phyloP scores from a whole-genome alignment of 2,888 invertebrate species.

The Macrophya alboannulata region DNA sequence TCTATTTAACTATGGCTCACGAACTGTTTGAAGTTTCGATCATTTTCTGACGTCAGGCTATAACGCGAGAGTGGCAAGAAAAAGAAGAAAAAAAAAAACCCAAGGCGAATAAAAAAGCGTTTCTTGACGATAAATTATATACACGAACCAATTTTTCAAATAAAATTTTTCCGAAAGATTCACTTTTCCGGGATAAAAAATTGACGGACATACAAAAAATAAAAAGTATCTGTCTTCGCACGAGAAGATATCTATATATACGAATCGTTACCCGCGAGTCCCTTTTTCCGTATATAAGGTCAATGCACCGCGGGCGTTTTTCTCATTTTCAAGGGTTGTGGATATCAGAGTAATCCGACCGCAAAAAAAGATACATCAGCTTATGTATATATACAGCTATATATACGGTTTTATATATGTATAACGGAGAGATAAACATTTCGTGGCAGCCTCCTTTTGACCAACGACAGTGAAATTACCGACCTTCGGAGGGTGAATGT shows the following conservation, averaged over 20 bases:
- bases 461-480: background rate
- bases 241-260: background rate
- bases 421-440: background rate
- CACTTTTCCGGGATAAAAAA: background rate
- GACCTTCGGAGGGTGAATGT: background rate
- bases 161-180: background rate
- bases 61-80: background rate
- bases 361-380: background rate
- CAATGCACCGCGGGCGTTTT: background rate
- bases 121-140: background rate
- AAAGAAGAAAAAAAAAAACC: background rate
- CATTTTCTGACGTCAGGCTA: background rate
- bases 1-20: background rate
- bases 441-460: background rate
- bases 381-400: background rate
- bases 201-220: background rate
- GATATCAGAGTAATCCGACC: background rate
- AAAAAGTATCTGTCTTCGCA: background rate
- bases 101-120: background rate
- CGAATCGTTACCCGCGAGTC: background rate
- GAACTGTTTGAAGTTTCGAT: constrained; percentile 2
- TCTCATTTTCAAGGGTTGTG: background rate
- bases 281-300: background rate
- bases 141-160: background rate
- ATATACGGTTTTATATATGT: too few species aligned